A percentile compares a stretch with the other conserved stretches of the same genome.
These are phyloP conservation scores for Semnornis frantzii DNA, from an alignment of 2,113 vertebrate genomes.

Conservation along the genomic window DNA sequence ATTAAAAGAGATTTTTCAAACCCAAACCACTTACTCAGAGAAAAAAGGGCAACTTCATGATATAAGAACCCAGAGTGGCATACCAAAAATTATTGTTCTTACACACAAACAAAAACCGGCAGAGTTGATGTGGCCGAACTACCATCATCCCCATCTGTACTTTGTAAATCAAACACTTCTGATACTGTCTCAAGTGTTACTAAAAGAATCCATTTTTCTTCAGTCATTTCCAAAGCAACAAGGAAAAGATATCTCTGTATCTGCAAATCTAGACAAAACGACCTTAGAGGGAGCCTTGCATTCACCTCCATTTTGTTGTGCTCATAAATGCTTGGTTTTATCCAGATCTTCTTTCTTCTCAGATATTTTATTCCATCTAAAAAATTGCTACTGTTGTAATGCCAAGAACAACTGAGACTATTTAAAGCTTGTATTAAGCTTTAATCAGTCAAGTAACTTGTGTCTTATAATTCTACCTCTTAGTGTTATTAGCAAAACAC, in stretches of 20 bases:
- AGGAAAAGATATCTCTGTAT: neutral
- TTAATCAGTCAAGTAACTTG: neutral
- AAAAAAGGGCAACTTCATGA: neutral
- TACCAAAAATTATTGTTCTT: neutral
- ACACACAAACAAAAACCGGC: conserved; percentile 20
- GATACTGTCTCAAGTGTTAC: neutral
- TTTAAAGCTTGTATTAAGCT: neutral
- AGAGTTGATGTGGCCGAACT: neutral
- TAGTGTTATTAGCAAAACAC: neutral
- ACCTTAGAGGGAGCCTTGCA: neutral
- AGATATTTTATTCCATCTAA: neutral
- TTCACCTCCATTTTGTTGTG: neutral
- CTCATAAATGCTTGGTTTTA: neutral
- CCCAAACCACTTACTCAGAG: neutral
- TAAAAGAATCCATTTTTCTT: conserved; percentile 13
- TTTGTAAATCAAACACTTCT: conserved; percentile 21
- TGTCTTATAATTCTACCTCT: neutral
- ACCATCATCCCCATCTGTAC: neutral
- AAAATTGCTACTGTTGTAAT: neutral
- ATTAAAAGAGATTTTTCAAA: neutral
- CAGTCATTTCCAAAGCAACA: conserved; percentile 49
- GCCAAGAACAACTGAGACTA: neutral
- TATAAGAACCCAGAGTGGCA: neutral
- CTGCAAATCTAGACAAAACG: neutral
- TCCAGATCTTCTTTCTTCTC: neutral